Evolutionary conservation across 92 coral and sea anemone genomes (phyloP).

Genomic region (Zoanthus sansibaricus): DNA sequence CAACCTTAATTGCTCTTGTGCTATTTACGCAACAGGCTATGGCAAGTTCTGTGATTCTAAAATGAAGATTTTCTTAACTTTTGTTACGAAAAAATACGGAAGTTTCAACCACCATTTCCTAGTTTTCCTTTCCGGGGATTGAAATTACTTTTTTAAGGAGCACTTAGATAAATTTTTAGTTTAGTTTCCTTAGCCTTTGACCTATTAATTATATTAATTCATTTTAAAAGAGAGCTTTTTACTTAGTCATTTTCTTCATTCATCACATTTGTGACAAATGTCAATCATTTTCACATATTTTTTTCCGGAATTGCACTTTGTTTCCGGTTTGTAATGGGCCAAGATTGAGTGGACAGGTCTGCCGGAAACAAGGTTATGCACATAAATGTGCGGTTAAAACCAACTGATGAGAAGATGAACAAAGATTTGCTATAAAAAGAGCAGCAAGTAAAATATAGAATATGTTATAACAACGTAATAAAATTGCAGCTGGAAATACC

Average conservation of each 20-base stretch:
- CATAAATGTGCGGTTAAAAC: slow-evolving; percentile 19
- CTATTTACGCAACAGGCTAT: slow-evolving; percentile 15
- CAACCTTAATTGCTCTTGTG: slow-evolving; percentile 28
- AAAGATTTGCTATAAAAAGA: slow-evolving; percentile 34
- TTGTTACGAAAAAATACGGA: not conserved
- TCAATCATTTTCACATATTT: slow-evolving; percentile 32
- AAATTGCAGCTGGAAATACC: not conserved
- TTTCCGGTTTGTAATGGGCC: slow-evolving; percentile 49
- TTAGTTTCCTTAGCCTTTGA: slow-evolving; percentile 25
- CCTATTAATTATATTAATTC: slow-evolving; percentile 28
- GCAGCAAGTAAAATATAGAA: slow-evolving; percentile 2
- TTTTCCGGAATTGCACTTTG: slow-evolving; percentile 38
- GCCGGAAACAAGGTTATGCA: slow-evolving; percentile 40
- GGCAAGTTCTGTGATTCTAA: not conserved
- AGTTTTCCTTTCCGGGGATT: not conserved
- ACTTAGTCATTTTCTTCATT: slow-evolving; percentile 26
- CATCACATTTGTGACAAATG: slow-evolving; percentile 43
- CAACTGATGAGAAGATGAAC: slow-evolving; percentile 10
- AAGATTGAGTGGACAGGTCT: slow-evolving; percentile 19
- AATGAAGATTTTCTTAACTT: not conserved
- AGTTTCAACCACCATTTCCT: not conserved
- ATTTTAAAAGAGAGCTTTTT: slow-evolving; percentile 38
- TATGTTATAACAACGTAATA: not conserved
- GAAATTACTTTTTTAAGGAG: not conserved
- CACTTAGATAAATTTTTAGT: not conserved